A percentile compares a stretch with the other conserved stretches of the same genome.
phyloP scores from a whole-genome alignment of 2,113 vertebrate species.

The Hippocampus zosterae region DNA sequence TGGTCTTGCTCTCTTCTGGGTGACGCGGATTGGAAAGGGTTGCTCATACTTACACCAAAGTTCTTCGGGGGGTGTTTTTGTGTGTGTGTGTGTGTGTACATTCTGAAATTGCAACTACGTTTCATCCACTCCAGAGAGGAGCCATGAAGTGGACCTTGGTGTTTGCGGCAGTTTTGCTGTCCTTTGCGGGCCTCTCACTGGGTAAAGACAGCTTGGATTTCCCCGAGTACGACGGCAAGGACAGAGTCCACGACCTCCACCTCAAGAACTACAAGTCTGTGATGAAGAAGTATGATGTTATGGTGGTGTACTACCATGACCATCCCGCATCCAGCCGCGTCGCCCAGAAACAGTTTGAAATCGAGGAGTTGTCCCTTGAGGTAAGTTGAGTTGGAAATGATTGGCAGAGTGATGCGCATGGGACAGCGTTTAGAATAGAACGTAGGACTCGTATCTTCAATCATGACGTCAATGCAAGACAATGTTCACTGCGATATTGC shows the following conservation, averaged over 20 bases:
- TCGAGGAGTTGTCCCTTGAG: constrained; percentile 86
- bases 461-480: not conserved
- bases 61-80: not conserved
- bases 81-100: not conserved
- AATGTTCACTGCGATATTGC: not conserved
- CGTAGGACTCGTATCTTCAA: not conserved
- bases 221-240: constrained; percentile 83
- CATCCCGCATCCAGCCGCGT: constrained; percentile 78
- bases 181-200: constrained; percentile 54
- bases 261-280: constrained; percentile 83
- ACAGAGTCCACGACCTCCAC: constrained; percentile 82
- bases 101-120: constrained; percentile 25
- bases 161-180: constrained; percentile 68
- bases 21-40: constrained; percentile 66
- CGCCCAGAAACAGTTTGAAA: constrained; percentile 82
- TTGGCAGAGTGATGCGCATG: too few species aligned
- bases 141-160: constrained; percentile 77
- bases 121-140: constrained; percentile 34
- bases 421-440: not conserved
- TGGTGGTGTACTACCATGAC: constrained; percentile 86
- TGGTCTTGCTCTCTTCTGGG: constrained; percentile 74
- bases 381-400: constrained; percentile 60
- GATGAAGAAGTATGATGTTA: constrained; percentile 85
- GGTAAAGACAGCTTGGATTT: constrained; percentile 79
- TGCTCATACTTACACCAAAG: constrained; percentile 40